Evolutionary conservation across 2,888 invertebrate species (phyloP), one percentile per base, ranked within the genome.

Genomic region (Xestia ashworthii): DNA sequence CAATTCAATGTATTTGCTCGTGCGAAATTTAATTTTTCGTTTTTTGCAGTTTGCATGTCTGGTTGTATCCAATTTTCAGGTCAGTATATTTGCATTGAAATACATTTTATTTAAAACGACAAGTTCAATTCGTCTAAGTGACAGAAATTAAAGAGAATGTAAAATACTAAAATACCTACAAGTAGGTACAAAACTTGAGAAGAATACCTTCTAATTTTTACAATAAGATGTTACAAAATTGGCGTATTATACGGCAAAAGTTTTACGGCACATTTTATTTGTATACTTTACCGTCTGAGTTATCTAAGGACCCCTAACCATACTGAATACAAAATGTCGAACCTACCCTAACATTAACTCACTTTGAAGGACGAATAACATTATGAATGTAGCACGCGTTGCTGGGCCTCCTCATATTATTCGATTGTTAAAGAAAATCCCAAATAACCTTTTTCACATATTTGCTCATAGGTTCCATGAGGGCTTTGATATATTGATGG

Each of bases 381-480:
- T 80, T 67, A 58, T 38, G 32, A 70, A 82, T 81, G 76, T 75
- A 72, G 19, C 69, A 65, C 73, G 85, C 81, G 70, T 82, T 44
- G 50, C 50, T 66, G 70, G 72, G 65, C 62, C 67, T 73, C n/a
- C 62, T 38, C 46, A 32, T 84, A 74, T 71, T 74, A 85, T 85
- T 81, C 55, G 71, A 85, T 81, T 82, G 64, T 73, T 70, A 55
- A 62, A 73, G 32, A 46, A 80, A 80, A 67, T 84, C 73, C 14
- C 73, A 53, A 71, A 70, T 67, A 80, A 62, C 70, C 48, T 62
- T 73, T 65, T 55, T 60, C 53, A 67, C 41, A 73, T 73, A 53
- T 66, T 83, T 83, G 38, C 69, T 46, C 44, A 58, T 38, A n/a
- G 38, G 46, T 79, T 76, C 19, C 32, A 32, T 44, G 5, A 55